These are phyloP conservation scores for Phalanger gymnotis DNA, from an alignment of 2,797 vertebrate species.

Conservation along the genomic window DNA sequence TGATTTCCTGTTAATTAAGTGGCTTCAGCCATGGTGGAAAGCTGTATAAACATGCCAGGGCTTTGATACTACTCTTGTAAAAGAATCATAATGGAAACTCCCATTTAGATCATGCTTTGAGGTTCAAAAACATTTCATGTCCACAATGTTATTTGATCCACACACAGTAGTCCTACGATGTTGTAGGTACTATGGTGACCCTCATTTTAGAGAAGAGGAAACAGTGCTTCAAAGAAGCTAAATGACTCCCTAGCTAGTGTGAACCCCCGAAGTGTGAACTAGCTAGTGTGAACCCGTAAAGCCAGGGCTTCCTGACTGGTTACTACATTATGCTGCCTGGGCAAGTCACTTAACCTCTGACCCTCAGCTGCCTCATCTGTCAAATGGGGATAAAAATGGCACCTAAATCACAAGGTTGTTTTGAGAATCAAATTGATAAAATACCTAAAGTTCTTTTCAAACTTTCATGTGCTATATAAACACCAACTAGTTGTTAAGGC, in stretches of 20 bases:
- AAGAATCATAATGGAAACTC: not conserved
- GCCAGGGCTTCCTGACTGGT: not conserved
- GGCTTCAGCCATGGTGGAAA: not conserved
- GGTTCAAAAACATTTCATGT: not conserved
- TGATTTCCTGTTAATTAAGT: not conserved
- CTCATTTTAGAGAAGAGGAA: not conserved
- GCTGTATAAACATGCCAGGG: not conserved
- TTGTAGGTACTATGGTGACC: not conserved
- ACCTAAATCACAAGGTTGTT: not conserved
- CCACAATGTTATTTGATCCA: not conserved
- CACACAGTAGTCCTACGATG: not conserved
- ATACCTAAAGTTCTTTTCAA: not conserved
- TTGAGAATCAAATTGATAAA: not conserved
- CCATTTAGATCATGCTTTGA: not conserved
- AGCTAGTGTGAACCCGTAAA: not conserved
- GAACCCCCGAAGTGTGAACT: not conserved
- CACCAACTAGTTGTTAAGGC: not conserved
- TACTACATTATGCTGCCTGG: fast-evolving
- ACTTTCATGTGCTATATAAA: not conserved
- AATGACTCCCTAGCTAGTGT: not conserved
- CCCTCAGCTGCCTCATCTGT: not conserved
- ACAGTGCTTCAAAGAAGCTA: not conserved
- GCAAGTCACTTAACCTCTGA: not conserved
- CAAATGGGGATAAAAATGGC: not conserved
- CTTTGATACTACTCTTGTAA: not conserved